Evolutionary conservation across 2,888 invertebrate genomes (phyloP).

Genomic region (Xestoiulus laeticollis): DNA sequence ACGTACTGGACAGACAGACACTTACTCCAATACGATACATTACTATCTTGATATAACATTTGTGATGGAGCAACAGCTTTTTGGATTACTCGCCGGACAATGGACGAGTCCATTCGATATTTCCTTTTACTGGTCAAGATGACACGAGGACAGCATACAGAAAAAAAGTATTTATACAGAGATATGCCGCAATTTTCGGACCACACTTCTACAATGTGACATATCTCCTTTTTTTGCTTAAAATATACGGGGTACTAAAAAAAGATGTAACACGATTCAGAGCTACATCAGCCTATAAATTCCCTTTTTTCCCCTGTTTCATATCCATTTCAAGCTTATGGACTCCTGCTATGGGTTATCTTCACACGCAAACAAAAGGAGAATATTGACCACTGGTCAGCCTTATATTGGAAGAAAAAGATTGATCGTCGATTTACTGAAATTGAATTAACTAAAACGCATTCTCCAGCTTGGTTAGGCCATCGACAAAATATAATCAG

Average conservation of each 20-base stretch:
- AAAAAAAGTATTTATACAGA: background rate
- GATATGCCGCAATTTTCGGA: background rate
- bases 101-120: background rate
- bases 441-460: background rate
- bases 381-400: constrained; percentile 16
- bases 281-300: constrained; percentile 37
- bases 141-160: background rate
- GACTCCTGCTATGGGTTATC: background rate
- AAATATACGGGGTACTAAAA: constrained; percentile 36
- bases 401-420: background rate
- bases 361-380: background rate
- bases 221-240: background rate
- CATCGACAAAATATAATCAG: no score
- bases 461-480: background rate
- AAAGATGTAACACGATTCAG: constrained; percentile 30
- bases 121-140: background rate
- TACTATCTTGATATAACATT: constrained; percentile 23
- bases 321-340: background rate
- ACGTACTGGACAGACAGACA: constrained; percentile 28
- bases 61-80: constrained; percentile 2
- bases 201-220: background rate
- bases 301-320: background rate
- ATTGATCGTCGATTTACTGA: constrained; percentile 2
- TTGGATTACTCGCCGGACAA: background rate
- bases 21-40: background rate